Evolutionary conservation across 2,113 vertebrate species (phyloP).

Genomic region (Callorhinus ursinus): DNA sequence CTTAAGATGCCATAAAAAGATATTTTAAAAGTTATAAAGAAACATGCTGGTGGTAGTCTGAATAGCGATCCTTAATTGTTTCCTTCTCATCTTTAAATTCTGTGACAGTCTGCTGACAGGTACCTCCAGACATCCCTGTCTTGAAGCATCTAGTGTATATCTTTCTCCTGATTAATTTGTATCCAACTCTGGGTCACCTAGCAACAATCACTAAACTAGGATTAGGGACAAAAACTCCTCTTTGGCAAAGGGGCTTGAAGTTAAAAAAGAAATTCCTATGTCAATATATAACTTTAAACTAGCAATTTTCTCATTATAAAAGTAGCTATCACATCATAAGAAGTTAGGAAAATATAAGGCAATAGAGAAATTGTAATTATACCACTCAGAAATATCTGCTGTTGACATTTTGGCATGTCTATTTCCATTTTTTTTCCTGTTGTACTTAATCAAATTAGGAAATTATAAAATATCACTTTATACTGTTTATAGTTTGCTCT

Average conservation of each 20-base stretch:
- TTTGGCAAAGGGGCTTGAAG: background rate
- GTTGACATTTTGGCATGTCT: background rate
- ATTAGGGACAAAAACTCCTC: conserved; percentile 4
- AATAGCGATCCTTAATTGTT: background rate
- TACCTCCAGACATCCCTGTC: background rate
- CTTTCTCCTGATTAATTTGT: conserved; percentile 63
- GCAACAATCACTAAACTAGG: background rate
- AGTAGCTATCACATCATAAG: background rate
- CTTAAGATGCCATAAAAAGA: background rate
- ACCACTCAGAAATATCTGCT: background rate
- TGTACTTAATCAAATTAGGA: background rate
- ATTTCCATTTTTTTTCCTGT: background rate
- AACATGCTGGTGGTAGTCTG: background rate
- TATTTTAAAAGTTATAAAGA: background rate
- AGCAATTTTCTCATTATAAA: background rate
- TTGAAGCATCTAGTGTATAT: background rate
- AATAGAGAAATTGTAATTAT: background rate
- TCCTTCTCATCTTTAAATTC: conserved; percentile 35
- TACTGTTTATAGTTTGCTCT: background rate
- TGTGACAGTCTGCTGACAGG: conserved; percentile 27
- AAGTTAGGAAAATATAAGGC: background rate
- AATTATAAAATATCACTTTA: background rate
- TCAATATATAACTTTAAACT: background rate
- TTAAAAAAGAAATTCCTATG: background rate
- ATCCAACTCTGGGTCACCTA: conserved; percentile 23